phyloP scores from a whole-genome alignment of 2,113 vertebrate species.

The Hypanus sabinus region DNA sequence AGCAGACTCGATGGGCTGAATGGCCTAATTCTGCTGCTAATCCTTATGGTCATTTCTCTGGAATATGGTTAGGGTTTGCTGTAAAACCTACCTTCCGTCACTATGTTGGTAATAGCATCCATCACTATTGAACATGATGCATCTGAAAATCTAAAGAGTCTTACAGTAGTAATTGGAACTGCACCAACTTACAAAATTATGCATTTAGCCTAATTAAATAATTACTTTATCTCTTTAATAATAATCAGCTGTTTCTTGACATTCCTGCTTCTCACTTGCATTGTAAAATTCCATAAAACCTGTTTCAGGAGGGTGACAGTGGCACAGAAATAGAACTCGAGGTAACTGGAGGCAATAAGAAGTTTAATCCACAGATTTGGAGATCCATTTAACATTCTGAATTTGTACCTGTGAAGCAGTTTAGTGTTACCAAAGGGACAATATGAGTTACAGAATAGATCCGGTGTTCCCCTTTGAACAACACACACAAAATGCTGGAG shows the following conservation, averaged over 20 bases:
- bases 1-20: too few relatives aligned
- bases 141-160: background rate
- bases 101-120: background rate
- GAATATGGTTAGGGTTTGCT: background rate
- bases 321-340: background rate
- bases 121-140: background rate
- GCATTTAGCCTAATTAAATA: background rate
- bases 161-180: background rate
- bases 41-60: too few relatives aligned
- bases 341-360: background rate
- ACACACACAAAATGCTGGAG: too few relatives aligned
- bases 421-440: background rate
- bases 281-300: background rate
- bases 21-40: too few relatives aligned
- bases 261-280: background rate
- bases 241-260: background rate
- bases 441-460: background rate
- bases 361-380: background rate
- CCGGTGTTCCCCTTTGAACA: background rate
- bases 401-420: background rate
- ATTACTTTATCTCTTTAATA: background rate
- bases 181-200: background rate
- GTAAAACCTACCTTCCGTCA: background rate
- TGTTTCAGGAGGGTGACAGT: background rate
- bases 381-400: background rate